phyloP scores from a whole-genome alignment of 2,113 vertebrate genomes.

The Ciconia maguari region DNA sequence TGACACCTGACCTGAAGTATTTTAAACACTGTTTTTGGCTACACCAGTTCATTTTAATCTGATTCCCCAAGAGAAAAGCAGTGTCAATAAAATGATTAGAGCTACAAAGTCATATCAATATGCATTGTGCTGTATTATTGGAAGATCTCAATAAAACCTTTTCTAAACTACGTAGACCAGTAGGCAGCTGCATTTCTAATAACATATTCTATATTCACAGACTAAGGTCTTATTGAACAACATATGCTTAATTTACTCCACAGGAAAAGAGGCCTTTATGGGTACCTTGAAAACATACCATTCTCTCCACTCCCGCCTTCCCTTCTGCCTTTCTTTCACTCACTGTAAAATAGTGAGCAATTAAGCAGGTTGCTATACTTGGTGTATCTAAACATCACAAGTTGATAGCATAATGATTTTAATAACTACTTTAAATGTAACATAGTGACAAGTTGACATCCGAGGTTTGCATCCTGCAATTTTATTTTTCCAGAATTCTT shows the following conservation, averaged over 20 bases:
- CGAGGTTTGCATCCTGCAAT: constrained; percentile 70
- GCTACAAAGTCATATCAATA: neutral
- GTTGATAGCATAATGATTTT: constrained; percentile 79
- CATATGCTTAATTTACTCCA: neutral
- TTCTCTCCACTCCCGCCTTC: neutral
- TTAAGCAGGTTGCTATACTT: constrained; percentile 75
- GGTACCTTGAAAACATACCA: constrained; percentile 1
- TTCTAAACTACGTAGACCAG: neutral
- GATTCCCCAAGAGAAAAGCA: neutral
- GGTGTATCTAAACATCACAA: constrained; percentile 64
- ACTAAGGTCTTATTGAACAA: neutral
- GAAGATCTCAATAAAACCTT: neutral
- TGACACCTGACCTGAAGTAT: neutral
- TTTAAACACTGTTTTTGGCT: neutral
- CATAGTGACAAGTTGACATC: constrained; percentile 74
- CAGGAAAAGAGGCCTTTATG: neutral
- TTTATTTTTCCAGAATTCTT: constrained; percentile 69
- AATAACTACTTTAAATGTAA: constrained; percentile 75
- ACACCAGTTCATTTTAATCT: neutral
- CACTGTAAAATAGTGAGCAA: constrained; percentile 64
- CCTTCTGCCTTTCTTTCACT: constrained; percentile 52
- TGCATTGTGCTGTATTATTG: neutral
- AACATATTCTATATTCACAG: neutral
- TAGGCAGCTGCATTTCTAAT: neutral
- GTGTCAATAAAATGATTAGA: neutral